Conservation (phyloP, 2,888 invertebrate genomes). For the Amphiduros pacificus region DNA sequence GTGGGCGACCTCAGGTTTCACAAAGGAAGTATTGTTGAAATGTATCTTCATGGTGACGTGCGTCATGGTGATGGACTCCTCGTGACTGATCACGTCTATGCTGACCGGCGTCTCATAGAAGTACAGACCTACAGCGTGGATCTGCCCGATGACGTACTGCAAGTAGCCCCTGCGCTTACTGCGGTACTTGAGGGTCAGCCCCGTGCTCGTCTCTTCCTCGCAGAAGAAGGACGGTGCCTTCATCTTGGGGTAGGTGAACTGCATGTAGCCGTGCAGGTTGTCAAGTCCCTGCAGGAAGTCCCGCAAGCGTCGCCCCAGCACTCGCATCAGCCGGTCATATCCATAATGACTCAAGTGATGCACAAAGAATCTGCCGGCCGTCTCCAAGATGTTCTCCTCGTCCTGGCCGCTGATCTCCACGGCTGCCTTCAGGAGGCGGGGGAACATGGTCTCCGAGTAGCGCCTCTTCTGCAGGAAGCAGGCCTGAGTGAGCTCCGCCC, state of each 20-base stretch:
- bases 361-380: conserved; percentile 75
- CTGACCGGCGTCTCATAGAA: conserved; percentile 93
- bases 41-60: too few species aligned
- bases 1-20: too few species aligned
- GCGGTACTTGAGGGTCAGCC: conserved; percentile 79
- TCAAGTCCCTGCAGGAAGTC: conserved; percentile 93
- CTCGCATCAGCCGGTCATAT: conserved; percentile 70
- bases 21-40: too few species aligned
- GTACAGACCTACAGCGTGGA: conserved; percentile 74
- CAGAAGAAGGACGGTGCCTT: conserved; percentile 95
- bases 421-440: conserved; percentile 69
- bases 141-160: conserved; percentile 96
- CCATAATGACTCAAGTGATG: conserved; percentile 92
- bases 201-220: conserved; percentile 85
- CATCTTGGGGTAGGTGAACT: conserved; percentile 86
- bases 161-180: conserved; percentile 92
- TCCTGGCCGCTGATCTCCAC: conserved; percentile 62
- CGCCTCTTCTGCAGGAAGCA: conserved; percentile 63
- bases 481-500: conserved; percentile 79
- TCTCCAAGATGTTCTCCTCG: conserved; percentile 80
- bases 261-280: conserved; percentile 91
- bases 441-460: conserved; percentile 86
- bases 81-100: conserved; percentile 85
- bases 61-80: conserved; percentile 83
- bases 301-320: conserved; percentile 82